Base-by-base conservation (phyloP, 1,140 invertebrate species). In the Panonychus citri region DNA sequence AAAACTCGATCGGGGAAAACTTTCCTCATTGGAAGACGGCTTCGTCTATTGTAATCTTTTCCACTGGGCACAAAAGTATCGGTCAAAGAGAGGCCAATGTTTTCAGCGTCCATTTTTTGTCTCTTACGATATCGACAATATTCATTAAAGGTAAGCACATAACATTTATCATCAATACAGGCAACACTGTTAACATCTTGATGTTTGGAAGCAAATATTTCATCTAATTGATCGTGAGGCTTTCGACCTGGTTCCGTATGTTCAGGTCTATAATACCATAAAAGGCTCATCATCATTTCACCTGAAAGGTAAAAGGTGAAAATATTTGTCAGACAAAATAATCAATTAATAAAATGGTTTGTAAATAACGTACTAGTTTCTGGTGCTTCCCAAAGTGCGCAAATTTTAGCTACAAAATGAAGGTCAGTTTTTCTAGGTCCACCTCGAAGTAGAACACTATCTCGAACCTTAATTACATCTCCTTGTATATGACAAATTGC, bases 191-290 rank as follows among this genome's bases (percentile, higher is more conserved):
- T 91, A 57, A 81, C 82, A 71, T 94, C 89, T 53, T 82, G 77
- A 71, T 95, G 90, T 55, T 85, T 79, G 2, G 88, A 94, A 26
- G 90, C 90, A 72, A 93, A 96, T 46, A 95, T 81, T 72, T 95
- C 90, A 65, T 89, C 85, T 17, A 21, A 7, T 63, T 81, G 78
- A 69, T 91, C 84, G 24, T 76, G 76, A 24, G 77, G 72, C 60
- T 77, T 76, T 7, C 85, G 74, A 2, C 87, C 86, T 64, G 81
- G 78, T 63, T 95, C 88, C 0, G 87, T 93, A 70, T 96, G 90
- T 71, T 97, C 90, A 0, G 90, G 89, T 64, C 89, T 77, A 71
- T 97, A 96, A 73, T 93, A 97, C 91, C 91, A 95, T 51, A 94
- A 71, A 53, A 95, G 71, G 1, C 85, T 89, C 74, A 94, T 84